These are phyloP conservation scores for Bergia puertoricense DNA, from an alignment of 92 coral and sea anemone genomes.

Conservation along the genomic window DNA sequence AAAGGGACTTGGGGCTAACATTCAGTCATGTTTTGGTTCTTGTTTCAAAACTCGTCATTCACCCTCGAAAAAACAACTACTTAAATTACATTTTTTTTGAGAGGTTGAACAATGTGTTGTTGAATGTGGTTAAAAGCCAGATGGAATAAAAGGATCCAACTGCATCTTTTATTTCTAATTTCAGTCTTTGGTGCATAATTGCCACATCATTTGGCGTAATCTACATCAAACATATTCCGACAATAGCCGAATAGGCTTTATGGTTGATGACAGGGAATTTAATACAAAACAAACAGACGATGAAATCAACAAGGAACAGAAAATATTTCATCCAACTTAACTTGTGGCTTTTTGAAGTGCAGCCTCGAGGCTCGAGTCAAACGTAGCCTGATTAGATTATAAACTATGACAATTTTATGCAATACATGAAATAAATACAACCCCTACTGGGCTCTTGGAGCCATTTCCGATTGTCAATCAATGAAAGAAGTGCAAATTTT, in stretches of 20 bases:
- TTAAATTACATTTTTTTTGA: neutral
- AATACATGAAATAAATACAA: slow-evolving; percentile 22
- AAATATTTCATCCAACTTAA: neutral
- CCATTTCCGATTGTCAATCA: slow-evolving; percentile 40
- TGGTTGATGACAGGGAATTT: neutral
- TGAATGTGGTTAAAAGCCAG: slow-evolving; percentile 18
- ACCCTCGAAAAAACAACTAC: neutral
- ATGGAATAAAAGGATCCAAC: slow-evolving; percentile 19
- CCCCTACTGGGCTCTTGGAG: slow-evolving; percentile 34
- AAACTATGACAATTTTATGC: neutral
- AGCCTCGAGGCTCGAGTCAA: slow-evolving; percentile 15
- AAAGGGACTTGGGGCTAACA: too few species aligned
- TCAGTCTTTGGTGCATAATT: slow-evolving; percentile 31
- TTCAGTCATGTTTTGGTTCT: neutral
- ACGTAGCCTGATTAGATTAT: slow-evolving; percentile 8
- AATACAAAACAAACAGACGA: neutral
- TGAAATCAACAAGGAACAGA: neutral
- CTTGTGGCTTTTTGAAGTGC: too few species aligned
- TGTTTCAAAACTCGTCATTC: neutral
- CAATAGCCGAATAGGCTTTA: neutral
- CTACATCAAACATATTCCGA: neutral
- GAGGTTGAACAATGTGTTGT: neutral
- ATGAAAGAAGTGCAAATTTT: neutral
- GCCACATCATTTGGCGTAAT: slow-evolving; percentile 42
- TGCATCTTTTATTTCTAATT: slow-evolving; percentile 10